Evolutionary conservation across 2,113 vertebrate genomes (phyloP).

Genomic region (Platichthys stellatus): DNA sequence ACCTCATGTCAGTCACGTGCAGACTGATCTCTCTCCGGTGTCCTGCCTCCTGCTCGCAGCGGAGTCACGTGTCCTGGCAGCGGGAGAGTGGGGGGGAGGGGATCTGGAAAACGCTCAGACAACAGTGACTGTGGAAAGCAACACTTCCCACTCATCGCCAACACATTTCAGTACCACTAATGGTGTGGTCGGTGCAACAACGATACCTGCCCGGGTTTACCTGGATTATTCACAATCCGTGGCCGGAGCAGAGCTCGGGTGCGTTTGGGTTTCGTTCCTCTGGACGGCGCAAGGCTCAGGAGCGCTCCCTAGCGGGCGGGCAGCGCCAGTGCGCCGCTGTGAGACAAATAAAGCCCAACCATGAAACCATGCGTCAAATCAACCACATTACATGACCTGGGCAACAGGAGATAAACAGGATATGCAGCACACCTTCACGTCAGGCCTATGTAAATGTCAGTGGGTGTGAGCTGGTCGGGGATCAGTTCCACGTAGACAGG

Average conservation of each 20-base stretch:
- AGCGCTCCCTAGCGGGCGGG: conserved; percentile 69
- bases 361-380: conserved; percentile 70
- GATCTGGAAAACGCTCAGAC: conserved; percentile 80
- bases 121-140: conserved; percentile 71
- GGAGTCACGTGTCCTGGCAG: conserved; percentile 43
- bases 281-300: conserved; percentile 31
- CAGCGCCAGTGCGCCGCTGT: conserved; percentile 78
- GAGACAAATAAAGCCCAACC: conserved; percentile 82
- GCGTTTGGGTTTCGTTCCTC: conserved; percentile 43
- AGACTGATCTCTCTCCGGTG: conserved; percentile 32
- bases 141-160: conserved; percentile 21
- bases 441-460: too few species aligned
- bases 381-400: conserved; percentile 17
- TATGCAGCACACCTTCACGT: too few species aligned
- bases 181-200: neutral
- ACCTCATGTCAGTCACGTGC: conserved; percentile 59
- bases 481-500: too few species aligned
- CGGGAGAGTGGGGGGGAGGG: neutral
- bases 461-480: too few species aligned
- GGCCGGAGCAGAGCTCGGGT: conserved; percentile 48
- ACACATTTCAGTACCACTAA: conserved; percentile 37
- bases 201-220: conserved; percentile 74
- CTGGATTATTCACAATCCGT: conserved; percentile 70
- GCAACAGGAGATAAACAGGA: neutral
- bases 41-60: conserved; percentile 39